phyloP scores from a whole-genome alignment of 2,797 vertebrate genomes.

The Aulostomus chinensis region DNA sequence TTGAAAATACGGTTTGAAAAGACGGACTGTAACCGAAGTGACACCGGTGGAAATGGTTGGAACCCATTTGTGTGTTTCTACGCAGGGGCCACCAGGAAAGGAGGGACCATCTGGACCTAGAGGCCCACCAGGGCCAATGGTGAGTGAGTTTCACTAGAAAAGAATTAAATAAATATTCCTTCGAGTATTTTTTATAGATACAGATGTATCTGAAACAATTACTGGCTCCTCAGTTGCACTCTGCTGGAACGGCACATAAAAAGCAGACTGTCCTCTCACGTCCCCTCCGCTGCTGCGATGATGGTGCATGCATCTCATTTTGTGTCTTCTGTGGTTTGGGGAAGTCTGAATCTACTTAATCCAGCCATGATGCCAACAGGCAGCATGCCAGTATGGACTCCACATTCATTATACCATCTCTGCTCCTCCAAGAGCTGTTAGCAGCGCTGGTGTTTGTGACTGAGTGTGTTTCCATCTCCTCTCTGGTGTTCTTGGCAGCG shows the following conservation, averaged over 20 bases:
- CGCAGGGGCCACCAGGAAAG: constrained; percentile 95
- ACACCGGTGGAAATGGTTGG: too few relatives aligned
- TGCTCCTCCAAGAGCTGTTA: constrained; percentile 45
- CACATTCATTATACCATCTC: constrained; percentile 48
- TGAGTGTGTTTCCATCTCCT: constrained; percentile 50
- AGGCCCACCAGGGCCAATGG: constrained; percentile 92
- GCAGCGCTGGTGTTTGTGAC: constrained; percentile 22
- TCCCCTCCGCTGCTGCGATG: constrained; percentile 31
- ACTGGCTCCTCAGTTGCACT: constrained; percentile 51
- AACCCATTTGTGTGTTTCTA: constrained; percentile 60
- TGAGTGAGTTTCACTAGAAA: constrained; percentile 69
- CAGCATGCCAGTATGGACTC: constrained; percentile 42
- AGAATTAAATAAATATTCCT: constrained; percentile 40
- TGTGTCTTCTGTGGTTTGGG: constrained; percentile 55
- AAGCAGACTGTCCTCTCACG: constrained; percentile 26
- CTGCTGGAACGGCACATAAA: constrained; percentile 49
- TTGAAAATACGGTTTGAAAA: constrained; percentile 21
- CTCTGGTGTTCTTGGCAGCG: constrained; percentile 54
- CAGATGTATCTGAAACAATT: constrained; percentile 56
- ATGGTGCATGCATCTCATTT: constrained; percentile 56
- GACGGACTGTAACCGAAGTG: constrained; percentile 24
- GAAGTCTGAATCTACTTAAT: constrained; percentile 66
- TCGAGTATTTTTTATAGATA: constrained; percentile 32
- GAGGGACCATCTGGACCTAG: constrained; percentile 94
- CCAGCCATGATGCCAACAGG: constrained; percentile 50